These are phyloP conservation scores for Sinocyclocheilus maitianheensis DNA, from an alignment of 2,113 vertebrate genomes.

Conservation along the genomic window DNA sequence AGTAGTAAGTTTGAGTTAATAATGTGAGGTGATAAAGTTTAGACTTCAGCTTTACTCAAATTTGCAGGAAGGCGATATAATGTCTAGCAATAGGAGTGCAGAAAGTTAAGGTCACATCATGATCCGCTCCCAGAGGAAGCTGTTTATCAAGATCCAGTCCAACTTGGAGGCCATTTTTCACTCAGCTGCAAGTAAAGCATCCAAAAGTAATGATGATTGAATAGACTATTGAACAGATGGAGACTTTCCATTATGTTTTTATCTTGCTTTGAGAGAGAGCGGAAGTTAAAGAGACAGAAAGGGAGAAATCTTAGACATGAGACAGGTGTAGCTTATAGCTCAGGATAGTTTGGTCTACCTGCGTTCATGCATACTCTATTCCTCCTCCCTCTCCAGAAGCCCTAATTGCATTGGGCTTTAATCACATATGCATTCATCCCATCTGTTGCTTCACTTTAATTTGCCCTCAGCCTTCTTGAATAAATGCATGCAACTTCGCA, in stretches of 20 bases:
- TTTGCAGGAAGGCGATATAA: not conserved
- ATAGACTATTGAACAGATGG: slow-evolving; percentile 52
- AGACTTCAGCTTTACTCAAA: not conserved
- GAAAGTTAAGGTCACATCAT: not conserved
- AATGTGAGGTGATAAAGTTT: not conserved
- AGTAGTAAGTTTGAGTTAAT: not conserved
- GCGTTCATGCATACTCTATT: slow-evolving; percentile 61
- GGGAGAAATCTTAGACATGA: slow-evolving; percentile 39
- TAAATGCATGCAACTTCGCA: slow-evolving; percentile 57
- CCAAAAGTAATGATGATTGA: slow-evolving; percentile 50
- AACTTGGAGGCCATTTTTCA: slow-evolving; percentile 41
- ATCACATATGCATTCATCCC: slow-evolving; percentile 70
- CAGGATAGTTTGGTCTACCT: slow-evolving; percentile 54
- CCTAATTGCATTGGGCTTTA: slow-evolving; percentile 71
- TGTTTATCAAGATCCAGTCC: slow-evolving; percentile 41
- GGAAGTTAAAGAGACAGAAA: not conserved
- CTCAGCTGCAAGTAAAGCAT: slow-evolving; percentile 42
- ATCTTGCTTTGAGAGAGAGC: slow-evolving; percentile 9
- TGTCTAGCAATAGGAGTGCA: not conserved
- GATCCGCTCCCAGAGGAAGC: slow-evolving; percentile 9
- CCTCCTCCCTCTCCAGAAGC: slow-evolving; percentile 60
- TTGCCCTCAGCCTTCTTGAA: slow-evolving; percentile 41
- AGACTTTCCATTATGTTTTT: slow-evolving; percentile 40
- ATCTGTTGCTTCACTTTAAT: slow-evolving; percentile 64
- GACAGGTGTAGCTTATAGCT: slow-evolving; percentile 45